Evolutionary conservation across 2,113 vertebrate species (phyloP).

Genomic region (Toxotes jaculatrix): DNA sequence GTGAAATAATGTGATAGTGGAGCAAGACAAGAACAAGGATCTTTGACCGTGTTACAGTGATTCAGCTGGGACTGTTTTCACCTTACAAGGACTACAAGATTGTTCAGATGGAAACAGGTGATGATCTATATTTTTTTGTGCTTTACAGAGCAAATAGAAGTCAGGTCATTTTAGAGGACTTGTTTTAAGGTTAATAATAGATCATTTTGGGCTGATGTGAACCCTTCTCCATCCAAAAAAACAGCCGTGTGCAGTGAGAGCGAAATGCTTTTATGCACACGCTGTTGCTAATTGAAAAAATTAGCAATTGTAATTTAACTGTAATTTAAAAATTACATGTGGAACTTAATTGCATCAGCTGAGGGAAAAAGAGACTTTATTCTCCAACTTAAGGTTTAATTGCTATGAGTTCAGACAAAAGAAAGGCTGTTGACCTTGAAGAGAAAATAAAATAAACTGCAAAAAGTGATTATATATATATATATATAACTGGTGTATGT

Average conservation of each 20-base stretch:
- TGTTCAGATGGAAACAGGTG: conserved; percentile 72
- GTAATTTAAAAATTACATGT: background rate
- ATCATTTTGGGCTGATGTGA: background rate
- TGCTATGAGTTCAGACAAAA: background rate
- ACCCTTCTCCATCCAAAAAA: background rate
- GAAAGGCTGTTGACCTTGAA: background rate
- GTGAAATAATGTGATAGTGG: conserved; percentile 50
- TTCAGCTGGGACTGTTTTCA: conserved; percentile 4
- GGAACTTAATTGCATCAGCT: background rate
- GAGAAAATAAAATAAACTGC: background rate
- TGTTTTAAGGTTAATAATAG: conserved; percentile 9
- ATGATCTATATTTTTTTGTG: conserved; percentile 30
- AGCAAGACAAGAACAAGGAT: conserved; percentile 26
- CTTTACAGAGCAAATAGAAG: background rate
- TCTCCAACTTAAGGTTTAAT: background rate
- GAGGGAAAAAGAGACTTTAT: background rate
- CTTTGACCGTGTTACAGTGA: background rate
- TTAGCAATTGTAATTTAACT: no score
- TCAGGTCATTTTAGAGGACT: background rate
- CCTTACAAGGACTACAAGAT: conserved; percentile 53
- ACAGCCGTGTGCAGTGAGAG: background rate
- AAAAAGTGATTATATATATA: background rate
- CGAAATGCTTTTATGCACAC: background rate
- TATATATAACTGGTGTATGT: background rate
- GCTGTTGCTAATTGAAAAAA: background rate